Evolutionary conservation across 2,888 invertebrate genomes (phyloP), one percentile per base, ranked within the genome.

Genomic region (Sclerodermus sp.): DNA sequence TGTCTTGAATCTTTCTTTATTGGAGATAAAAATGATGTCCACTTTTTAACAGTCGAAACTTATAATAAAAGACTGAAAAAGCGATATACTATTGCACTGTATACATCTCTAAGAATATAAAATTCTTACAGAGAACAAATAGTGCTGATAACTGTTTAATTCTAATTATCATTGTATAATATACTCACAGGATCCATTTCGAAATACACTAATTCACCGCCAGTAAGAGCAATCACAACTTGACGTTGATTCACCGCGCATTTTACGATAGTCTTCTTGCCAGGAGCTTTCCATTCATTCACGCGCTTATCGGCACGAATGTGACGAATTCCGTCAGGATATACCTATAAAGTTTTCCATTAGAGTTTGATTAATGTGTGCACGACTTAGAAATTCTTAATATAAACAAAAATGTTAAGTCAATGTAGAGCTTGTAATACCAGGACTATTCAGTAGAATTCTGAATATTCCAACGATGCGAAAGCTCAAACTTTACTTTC

Each of bases 211-310:
- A 99, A 82, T 82, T 99, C 99, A 34, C 97, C 95, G 2, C 97
- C 98, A 32, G 95, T 93, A 40, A 99, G 81, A 1, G 99, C 97
- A 58, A 99, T 98, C 0, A 98, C 97, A 29, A 99, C 97, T 82
- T 99, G 99, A 54, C 97, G 84, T 77, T 96, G 94, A 81, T 99
- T 99, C 14, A 99, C 95, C 0, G 99, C 98, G 79, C 98, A 99
- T 78, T 94, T 94, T 0, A 95, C 91, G 51, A 99, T 99, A 0
- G 91, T 91, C 69, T 96, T 95, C 78, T 97, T 97, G 16, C 96
- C 96, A 0, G 97, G 97, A 0, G 96, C 94, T 77, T 97, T 96
- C 99, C 99, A 99, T 79, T 99, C 98, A 70, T 98, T 98, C 2
- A 99, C 96, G 78, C 98, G 87, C 76, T 96, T 96, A 79, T 99